Base-by-base conservation (phyloP, 2,888 invertebrate species). In the Lobophora halterata region DNA sequence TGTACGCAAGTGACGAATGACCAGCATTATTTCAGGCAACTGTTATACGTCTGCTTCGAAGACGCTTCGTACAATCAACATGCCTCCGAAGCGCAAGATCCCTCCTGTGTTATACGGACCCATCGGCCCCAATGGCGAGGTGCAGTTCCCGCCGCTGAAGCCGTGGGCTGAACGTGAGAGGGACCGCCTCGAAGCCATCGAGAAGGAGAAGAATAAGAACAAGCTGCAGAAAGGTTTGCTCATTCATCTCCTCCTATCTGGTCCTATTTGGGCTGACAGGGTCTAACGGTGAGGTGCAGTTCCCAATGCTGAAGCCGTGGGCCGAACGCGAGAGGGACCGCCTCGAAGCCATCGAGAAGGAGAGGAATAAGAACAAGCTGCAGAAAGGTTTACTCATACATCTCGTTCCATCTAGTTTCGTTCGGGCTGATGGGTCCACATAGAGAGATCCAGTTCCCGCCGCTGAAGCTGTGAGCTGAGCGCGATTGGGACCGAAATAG, bases 391-490 rank as follows among this genome's bases (percentile, higher is more conserved):
- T 5, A 16, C n/a, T n/a, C n/a, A n/a, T n/a, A n/a, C n/a, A n/a
- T n/a, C n/a, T n/a, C n/a, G n/a, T n/a, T n/a, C n/a, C n/a, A n/a
- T 0, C 75, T 76, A 0, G 50, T 61, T n/a, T 58, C 71, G 32
- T 82, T 66, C 58, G 82, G 81, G 0, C 87, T 89, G 0, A 55
- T 88, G 3, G 85, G 82, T 1, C 74, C 80, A 1, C 68, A 79
- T 24, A 90, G 91, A 0, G 89, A 90, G 48, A 61, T 91, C 26
- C 87, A 78, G 54, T 91, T 88, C 63, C 92, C 92, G 0, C 90
- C 91, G 0, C 68, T 81, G 21, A 82, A 88, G 54, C 55, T 81
- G 3, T 80, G 67, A 66, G 61, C 65, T 0, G 78, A 88, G 57
- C 61, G 79, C 24, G 88, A 88, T 61, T 71, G 65, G 27, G 88